Evolutionary conservation across 1,140 invertebrate species (phyloP), one percentile per base, ranked within the genome.

Genomic region (Drosophila azteca): DNA sequence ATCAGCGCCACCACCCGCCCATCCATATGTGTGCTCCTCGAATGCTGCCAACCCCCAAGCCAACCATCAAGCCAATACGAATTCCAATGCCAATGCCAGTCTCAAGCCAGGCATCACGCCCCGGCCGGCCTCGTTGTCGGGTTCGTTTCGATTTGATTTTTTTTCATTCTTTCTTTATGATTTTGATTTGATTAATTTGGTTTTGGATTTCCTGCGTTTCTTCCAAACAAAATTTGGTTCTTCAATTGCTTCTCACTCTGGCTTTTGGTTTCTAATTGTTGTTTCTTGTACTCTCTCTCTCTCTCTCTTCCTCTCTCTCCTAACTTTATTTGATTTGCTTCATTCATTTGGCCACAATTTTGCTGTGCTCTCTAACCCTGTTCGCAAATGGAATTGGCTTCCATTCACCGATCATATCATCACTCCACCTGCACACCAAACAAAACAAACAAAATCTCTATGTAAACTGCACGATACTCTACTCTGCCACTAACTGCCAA

Each of bases 91-190:
- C 62, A 68, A 52, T 76, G 59, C 67, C 78, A 63, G 59, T 45
- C 63, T 54, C 46, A 92, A 92, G 77, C 91, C 91, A 71, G 82
- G 71, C 68, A 88, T 92, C 60, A 80, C 90, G 65, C 89, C 91
- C 62, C 78, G 91, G 89, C 91, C 91, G 71, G 90, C 91, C 70
- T 92, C 91, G 61, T 81, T 92, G 90, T 92, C 91, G 85, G 91
- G 91, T 92, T 91, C 83, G 91, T 92, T 91, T 74, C 57, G 61
- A 49, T 70, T 89, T 65, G 67, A 55, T 72, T 89, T 64, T 52
- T 70, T 60, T 61, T 24, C 2, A 24, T 26, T 26, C 5, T 26
- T 26, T 26, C 4, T 60, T 67, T 66, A 0, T 54, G 51, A n/a
- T 64, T 72, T 68, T 53, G 31, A 72, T 77, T 71, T 20, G 44